These are phyloP conservation scores for Bombus picipes DNA, from an alignment of 1,140 invertebrate genomes.

Conservation along the genomic window DNA sequence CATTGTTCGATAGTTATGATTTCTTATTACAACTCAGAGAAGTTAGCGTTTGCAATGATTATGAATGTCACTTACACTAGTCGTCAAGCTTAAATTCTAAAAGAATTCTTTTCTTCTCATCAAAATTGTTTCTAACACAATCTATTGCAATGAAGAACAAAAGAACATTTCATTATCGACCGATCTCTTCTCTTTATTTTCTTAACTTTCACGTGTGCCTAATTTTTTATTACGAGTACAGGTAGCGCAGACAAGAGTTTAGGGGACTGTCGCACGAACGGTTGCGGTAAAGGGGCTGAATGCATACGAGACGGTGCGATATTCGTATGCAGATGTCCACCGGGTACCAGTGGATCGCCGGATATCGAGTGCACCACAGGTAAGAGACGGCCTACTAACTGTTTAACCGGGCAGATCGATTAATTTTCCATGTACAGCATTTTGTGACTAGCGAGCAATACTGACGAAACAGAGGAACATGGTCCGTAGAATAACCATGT, in stretches of 20 bases:
- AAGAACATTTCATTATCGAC: no score
- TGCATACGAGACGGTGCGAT: slow-evolving; percentile 90
- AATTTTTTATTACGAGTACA: slow-evolving; percentile 68
- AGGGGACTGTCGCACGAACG: slow-evolving; percentile 90
- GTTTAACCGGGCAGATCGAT: slow-evolving; percentile 71
- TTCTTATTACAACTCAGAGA: no score
- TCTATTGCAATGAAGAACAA: no score
- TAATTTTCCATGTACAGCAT: slow-evolving; percentile 79
- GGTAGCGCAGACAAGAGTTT: slow-evolving; percentile 86
- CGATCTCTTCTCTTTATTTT: neutral
- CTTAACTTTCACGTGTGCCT: neutral
- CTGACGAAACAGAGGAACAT: slow-evolving; percentile 71
- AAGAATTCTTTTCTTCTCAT: no score
- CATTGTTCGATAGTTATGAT: no score
- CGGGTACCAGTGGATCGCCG: slow-evolving; percentile 88
- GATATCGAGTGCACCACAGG: slow-evolving; percentile 90
- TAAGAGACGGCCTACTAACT: slow-evolving; percentile 83
- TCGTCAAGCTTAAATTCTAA: no score
- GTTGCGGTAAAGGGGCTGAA: slow-evolving; percentile 91
- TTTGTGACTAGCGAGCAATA: slow-evolving; percentile 79
- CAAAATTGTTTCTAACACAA: no score
- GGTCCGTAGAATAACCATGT: slow-evolving; percentile 78
- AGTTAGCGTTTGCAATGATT: no score
- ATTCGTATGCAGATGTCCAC: slow-evolving; percentile 92
- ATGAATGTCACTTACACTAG: no score